phyloP scores from a whole-genome alignment of 2,113 vertebrate species.

The Lonchura striata region DNA sequence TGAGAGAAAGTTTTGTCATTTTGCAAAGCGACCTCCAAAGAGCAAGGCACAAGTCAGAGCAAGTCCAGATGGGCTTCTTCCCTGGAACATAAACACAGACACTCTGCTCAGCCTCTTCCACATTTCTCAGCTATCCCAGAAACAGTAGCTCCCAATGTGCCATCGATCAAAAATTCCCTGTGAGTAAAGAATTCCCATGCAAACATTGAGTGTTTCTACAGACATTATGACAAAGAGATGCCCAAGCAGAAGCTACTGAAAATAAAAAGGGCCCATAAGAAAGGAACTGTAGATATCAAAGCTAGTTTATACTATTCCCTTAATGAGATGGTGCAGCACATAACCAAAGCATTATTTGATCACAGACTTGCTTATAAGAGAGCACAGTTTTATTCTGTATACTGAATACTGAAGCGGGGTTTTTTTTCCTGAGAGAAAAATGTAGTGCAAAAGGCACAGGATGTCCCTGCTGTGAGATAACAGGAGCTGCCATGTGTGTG shows the following conservation, averaged over 20 bases:
- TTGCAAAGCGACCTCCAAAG: conserved; percentile 6
- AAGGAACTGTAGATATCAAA: neutral
- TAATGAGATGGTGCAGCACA: fast-evolving
- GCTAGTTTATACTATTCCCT: neutral
- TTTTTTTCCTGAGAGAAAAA: neutral
- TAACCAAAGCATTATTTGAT: neutral
- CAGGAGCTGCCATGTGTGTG: neutral
- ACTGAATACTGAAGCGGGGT: neutral
- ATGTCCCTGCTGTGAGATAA: neutral
- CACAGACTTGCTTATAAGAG: neutral
- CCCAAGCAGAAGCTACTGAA: neutral
- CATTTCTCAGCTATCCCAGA: neutral
- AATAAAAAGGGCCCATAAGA: neutral
- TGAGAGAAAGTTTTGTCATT: neutral
- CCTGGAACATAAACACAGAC: conserved; percentile 20
- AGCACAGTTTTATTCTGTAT: neutral
- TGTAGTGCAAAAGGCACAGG: neutral
- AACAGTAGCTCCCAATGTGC: neutral
- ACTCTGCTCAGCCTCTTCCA: neutral
- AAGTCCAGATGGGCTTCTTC: conserved; percentile 9
- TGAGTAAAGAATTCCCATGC: neutral
- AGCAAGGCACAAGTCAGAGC: neutral
- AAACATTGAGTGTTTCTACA: neutral
- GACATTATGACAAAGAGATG: neutral
- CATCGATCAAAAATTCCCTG: neutral